Conservation (phyloP, 2,888 invertebrate genomes). For the Salticus scenicus region DNA sequence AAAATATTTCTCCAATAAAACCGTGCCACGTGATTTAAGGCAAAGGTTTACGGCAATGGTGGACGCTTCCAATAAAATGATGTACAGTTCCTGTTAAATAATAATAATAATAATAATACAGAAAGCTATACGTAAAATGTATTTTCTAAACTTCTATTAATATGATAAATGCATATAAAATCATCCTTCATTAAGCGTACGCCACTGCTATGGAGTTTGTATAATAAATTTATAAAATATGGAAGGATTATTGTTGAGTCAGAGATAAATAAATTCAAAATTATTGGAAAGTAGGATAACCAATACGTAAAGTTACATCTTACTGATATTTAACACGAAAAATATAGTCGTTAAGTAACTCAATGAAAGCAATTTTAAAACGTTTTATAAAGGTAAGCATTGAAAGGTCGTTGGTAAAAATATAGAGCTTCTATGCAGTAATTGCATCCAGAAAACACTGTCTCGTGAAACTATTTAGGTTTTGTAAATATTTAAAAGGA, state of each 20-base stretch:
- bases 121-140: neutral
- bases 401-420: too few species aligned
- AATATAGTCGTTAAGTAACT: too few species aligned
- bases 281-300: slow-evolving; percentile 8
- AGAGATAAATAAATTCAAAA: neutral
- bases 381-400: too few species aligned
- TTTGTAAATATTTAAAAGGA: too few species aligned
- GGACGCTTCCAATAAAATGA: neutral
- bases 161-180: neutral
- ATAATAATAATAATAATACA: neutral
- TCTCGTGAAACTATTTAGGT: too few species aligned
- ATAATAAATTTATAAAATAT: neutral
- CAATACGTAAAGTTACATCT: slow-evolving; percentile 14
- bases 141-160: neutral
- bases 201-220: neutral
- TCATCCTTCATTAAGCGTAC: neutral
- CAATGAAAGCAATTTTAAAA: too few species aligned
- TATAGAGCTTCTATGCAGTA: too few species aligned
- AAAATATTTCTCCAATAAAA: slow-evolving; percentile 29
- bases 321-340: neutral
- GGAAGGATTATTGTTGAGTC: neutral
- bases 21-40: neutral
- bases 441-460: too few species aligned
- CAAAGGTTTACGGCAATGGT: neutral
- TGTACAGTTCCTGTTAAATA: neutral